Conservation (phyloP, 2,113 vertebrate species). For the Poeciliopsis prolifica region DNA sequence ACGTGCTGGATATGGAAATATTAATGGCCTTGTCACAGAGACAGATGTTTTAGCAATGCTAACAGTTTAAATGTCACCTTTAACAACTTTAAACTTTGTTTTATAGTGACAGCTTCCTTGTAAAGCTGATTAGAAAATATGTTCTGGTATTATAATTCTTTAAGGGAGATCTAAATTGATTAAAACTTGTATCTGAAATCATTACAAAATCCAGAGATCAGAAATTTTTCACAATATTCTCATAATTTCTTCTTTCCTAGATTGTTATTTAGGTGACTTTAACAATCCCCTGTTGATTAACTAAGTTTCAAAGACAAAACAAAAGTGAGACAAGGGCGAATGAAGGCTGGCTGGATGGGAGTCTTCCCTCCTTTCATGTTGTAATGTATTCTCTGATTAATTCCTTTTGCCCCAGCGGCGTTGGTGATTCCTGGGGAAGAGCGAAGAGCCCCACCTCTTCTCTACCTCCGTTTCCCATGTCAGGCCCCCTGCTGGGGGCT, state of each 20-base stretch:
- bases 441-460: conserved; percentile 28
- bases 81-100: background rate
- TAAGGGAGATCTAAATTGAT: background rate
- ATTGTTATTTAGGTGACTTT: background rate
- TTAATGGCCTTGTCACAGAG: background rate
- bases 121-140: background rate
- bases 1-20: background rate
- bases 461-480: conserved; percentile 34
- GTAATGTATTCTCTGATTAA: conserved; percentile 80
- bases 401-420: conserved; percentile 70
- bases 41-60: too few relatives aligned
- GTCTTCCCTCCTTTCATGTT: conserved; percentile 71
- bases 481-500: conserved; percentile 74
- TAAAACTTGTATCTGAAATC: background rate
- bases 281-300: background rate
- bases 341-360: background rate
- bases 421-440: conserved; percentile 61
- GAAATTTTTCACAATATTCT: background rate
- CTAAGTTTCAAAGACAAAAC: conserved; percentile 4
- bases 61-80: background rate
- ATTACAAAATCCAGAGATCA: background rate
- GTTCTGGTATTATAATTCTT: background rate
- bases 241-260: background rate
- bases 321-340: conserved; percentile 13
- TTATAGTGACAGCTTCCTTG: background rate